Evolutionary conservation across 2,888 invertebrate genomes (phyloP).

Genomic region (Ellobium chinense): DNA sequence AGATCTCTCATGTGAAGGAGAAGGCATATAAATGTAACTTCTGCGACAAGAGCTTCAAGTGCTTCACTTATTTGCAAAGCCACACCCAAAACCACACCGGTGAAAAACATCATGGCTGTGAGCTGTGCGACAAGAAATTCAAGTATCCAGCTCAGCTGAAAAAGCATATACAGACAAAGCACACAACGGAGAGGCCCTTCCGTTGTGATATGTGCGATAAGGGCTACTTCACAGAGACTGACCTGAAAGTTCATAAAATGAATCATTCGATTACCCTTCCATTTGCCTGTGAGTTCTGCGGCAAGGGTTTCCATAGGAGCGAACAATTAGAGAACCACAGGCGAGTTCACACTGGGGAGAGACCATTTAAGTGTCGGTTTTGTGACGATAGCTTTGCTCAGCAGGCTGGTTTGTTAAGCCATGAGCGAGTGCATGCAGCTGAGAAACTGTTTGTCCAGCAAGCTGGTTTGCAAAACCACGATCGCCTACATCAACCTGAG

Average conservation of each 20-base stretch:
- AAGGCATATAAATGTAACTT: conserved; percentile 29
- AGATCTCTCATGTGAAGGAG: conserved; percentile 38
- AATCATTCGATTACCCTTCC: conserved; percentile 23
- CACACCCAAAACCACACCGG: conserved; percentile 46
- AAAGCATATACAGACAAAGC: conserved; percentile 41
- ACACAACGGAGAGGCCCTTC: conserved; percentile 44
- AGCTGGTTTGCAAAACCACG: conserved; percentile 51
- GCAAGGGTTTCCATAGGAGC: conserved; percentile 34
- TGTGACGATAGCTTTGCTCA: conserved; percentile 40
- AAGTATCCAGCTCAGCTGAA: conserved; percentile 37
- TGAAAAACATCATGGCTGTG: conserved; percentile 44
- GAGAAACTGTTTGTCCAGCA: conserved; percentile 11
- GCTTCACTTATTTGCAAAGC: conserved; percentile 34
- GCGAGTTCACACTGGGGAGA: conserved; percentile 27
- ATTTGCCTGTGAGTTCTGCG: conserved; percentile 40
- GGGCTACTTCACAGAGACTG: conserved; percentile 40
- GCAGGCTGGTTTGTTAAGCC: conserved; percentile 30
- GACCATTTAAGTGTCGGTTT: conserved; percentile 33
- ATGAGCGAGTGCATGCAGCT: conserved; percentile 27
- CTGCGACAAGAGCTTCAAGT: conserved; percentile 40
- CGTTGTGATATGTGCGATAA: conserved; percentile 44
- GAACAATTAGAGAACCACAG: conserved; percentile 27
- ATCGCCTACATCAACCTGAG: conserved; percentile 57
- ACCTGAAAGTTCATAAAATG: conserved; percentile 42
- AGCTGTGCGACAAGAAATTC: conserved; percentile 42